Base-by-base conservation (phyloP, 1,140 invertebrate genomes). In the Tyrophagus putrescentiae region DNA sequence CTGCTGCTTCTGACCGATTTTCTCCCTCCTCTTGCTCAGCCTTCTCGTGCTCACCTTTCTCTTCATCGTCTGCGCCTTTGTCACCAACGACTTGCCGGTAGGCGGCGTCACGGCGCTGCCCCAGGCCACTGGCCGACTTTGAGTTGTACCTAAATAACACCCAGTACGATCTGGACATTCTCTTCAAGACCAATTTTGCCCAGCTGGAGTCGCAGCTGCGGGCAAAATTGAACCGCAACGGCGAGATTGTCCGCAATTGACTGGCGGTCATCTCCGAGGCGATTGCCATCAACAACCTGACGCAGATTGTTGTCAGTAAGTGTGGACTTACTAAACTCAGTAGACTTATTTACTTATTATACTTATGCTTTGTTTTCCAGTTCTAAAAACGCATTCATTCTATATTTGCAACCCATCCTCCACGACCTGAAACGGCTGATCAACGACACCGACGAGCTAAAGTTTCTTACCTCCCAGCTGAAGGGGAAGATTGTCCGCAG, bases 261-360 rank as follows among this genome's bases (percentile, higher is more conserved):
- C 71, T 85, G 62, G 76, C 78, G n/a, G 76, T 82, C 65, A 79
- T 81, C 62, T 84, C 84, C 1, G 79, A 81, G 66, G 83, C 83
- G 1, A 78, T 80, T 36, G 82, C 84, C 0, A 72, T 89, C 44
- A 78, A 79, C n/a, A 80, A 84, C 68, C 70, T 88, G 21, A 80
- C 80, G 62, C 76, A 78, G 6, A 82, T 89, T 66, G 81, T 84
- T 16, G 39, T 64, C 34, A 60, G 64, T 65, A 50, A 33, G 61
- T 42, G n/a, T n/a, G 11, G 21, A 23, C 11, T 6, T 32, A 54
- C 33, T 60, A 21, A 39, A 16, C 21, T 60, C 32, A 18, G n/a
- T n/a, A n/a, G 9, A 57, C 16, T 39, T 61, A 21, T 33, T 61
- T 23, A 53, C 34, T 34, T 4, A 57, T 57, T n/a, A n/a, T n/a